Percentiles rank a stretch among this genome's conserved stretches.
These are phyloP conservation scores for Chrysoperla carnea DNA, from an alignment of 1,140 invertebrate species.

Conservation along the genomic window DNA sequence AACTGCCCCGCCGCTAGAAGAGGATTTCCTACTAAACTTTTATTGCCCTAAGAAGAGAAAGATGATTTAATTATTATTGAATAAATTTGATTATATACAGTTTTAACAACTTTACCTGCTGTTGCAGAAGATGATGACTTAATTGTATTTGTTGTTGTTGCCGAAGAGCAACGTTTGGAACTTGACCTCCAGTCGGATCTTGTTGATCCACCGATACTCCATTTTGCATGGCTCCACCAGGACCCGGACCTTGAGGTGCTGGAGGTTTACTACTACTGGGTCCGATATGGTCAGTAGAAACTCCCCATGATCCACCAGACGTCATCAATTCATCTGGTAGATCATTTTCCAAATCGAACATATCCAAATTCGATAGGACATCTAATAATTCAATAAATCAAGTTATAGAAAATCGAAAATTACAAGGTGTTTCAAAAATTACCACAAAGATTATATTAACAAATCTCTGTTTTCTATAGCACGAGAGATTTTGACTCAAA, in stretches of 20 bases:
- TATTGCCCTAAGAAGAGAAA: slow-evolving; percentile 40
- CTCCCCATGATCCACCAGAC: slow-evolving; percentile 44
- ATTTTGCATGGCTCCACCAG: slow-evolving; percentile 33
- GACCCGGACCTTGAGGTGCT: slow-evolving; percentile 50
- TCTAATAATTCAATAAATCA: slow-evolving; percentile 24
- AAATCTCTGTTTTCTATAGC: too few relatives aligned
- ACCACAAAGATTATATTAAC: not conserved
- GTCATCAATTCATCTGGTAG: slow-evolving; percentile 80
- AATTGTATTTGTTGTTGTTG: slow-evolving; percentile 38
- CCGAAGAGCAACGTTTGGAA: slow-evolving; percentile 18
- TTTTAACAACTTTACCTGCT: slow-evolving; percentile 21
- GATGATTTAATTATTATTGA: not conserved
- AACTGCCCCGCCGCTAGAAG: slow-evolving; percentile 47
- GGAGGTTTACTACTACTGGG: slow-evolving; percentile 40
- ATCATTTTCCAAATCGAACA: slow-evolving; percentile 80
- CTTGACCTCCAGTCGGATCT: slow-evolving; percentile 49
- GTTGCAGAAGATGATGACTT: slow-evolving; percentile 43
- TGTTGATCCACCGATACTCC: slow-evolving; percentile 14
- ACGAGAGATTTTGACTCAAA: too few relatives aligned
- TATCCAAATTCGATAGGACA: slow-evolving; percentile 57
- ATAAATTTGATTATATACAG: not conserved
- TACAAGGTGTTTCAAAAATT: not conserved
- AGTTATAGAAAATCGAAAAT: slow-evolving; percentile 4
- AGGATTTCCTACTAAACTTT: slow-evolving; percentile 48
- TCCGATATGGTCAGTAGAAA: slow-evolving; percentile 24